Evolutionary conservation across 1,140 invertebrate genomes (phyloP).

Genomic region (Ips typographus): DNA sequence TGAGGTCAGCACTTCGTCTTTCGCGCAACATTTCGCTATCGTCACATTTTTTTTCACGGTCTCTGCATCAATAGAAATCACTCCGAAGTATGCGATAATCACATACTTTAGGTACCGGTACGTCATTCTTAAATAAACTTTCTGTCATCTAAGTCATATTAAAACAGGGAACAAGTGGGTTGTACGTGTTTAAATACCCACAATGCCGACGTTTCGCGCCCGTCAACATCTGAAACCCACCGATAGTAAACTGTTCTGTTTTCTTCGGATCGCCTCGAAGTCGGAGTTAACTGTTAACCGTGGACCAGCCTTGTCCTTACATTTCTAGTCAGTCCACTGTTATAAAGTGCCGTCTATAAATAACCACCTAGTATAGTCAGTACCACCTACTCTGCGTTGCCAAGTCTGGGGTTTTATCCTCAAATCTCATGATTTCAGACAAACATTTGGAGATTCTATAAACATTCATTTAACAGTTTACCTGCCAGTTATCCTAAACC

Average conservation of each 20-base stretch:
- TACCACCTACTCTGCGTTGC: too few species aligned
- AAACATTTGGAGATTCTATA: too few species aligned
- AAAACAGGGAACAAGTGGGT: slow-evolving; percentile 9
- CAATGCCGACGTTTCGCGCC: slow-evolving; percentile 1
- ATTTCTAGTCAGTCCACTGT: slow-evolving; percentile 12
- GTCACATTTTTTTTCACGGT: slow-evolving; percentile 20
- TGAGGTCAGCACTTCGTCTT: slow-evolving; percentile 24
- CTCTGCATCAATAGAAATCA: not conserved
- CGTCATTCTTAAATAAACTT: not conserved
- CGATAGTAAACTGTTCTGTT: slow-evolving; percentile 28
- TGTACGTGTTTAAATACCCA: slow-evolving; percentile 5
- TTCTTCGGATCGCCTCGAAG: slow-evolving; percentile 27
- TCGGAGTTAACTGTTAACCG: slow-evolving; percentile 26
- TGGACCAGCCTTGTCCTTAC: slow-evolving; percentile 30
- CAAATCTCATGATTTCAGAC: too few species aligned
- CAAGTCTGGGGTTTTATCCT: too few species aligned
- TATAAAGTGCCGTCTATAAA: slow-evolving; percentile 1
- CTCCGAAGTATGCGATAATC: not conserved
- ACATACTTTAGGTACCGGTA: not conserved
- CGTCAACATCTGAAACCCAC: slow-evolving; percentile 16
- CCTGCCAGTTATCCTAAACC: too few species aligned
- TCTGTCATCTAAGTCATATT: slow-evolving; percentile 1
- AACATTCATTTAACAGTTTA: too few species aligned
- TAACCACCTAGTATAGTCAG: not conserved
- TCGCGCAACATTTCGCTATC: slow-evolving; percentile 25